A percentile compares a stretch with the other conserved stretches of the same genome.
These are phyloP conservation scores for Phymanthus crucifer DNA, from an alignment of 92 coral and sea anemone species.

Conservation along the genomic window DNA sequence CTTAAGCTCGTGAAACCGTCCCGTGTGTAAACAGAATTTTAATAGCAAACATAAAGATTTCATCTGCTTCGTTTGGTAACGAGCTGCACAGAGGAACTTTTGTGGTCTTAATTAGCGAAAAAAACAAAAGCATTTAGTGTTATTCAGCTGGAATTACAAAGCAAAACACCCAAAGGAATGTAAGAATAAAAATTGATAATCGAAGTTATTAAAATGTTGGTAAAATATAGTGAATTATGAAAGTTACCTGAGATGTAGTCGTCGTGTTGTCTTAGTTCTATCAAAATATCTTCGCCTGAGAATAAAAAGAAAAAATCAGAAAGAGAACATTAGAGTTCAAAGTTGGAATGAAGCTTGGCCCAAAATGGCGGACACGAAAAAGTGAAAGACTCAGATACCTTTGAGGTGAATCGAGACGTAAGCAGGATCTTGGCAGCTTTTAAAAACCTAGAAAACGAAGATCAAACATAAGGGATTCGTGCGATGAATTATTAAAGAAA, in stretches of 20 bases:
- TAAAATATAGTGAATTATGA: background rate
- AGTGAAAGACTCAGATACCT: conserved; percentile 53
- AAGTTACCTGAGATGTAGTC: conserved; percentile 90
- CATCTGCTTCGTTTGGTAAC: conserved; percentile 18
- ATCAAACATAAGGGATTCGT: background rate
- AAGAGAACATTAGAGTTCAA: background rate
- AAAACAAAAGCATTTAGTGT: conserved; percentile 18
- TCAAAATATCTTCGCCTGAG: conserved; percentile 88
- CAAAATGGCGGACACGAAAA: conserved; percentile 39
- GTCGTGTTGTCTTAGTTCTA: conserved; percentile 92
- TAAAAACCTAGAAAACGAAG: conserved; percentile 69
- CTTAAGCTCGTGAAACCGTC: background rate
- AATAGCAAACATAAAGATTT: conserved; percentile 1
- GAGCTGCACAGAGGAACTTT: conserved; percentile 9
- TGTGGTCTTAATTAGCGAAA: conserved; percentile 23
- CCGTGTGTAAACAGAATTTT: background rate
- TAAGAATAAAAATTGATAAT: background rate
- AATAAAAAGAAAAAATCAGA: background rate
- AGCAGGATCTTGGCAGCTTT: conserved; percentile 98
- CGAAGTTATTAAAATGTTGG: background rate
- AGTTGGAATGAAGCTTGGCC: background rate
- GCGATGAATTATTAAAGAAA: conserved; percentile 34
- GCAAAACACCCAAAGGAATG: conserved; percentile 1
- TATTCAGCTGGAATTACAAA: background rate
- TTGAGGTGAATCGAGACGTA: conserved; percentile 93